Conservation (phyloP, 2,888 invertebrate genomes). For the Drosophila colorata region DNA sequence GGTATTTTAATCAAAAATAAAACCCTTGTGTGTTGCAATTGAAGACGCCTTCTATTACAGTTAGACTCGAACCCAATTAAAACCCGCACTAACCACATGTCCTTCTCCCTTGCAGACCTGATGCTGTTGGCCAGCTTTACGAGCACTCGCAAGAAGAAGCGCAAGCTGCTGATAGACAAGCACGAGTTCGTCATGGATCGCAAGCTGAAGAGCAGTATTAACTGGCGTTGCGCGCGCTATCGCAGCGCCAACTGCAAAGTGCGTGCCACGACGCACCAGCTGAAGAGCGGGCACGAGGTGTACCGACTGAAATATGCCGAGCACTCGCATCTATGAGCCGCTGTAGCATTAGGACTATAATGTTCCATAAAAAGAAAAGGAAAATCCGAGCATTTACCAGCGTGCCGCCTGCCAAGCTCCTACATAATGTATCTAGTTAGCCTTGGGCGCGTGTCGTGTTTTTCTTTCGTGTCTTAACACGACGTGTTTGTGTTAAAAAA, state of each 20-base stretch:
- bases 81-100: slow-evolving; percentile 19
- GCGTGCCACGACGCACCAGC: slow-evolving; percentile 82
- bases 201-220: slow-evolving; percentile 82
- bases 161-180: slow-evolving; percentile 80
- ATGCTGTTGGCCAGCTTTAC: slow-evolving; percentile 73
- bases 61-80: background rate
- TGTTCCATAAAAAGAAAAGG: background rate
- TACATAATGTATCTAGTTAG: no score
- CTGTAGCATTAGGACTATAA: no score
- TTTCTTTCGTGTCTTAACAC: no score
- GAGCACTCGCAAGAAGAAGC: slow-evolving; percentile 82
- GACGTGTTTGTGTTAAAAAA: no score
- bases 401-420: background rate
- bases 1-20: background rate
- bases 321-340: slow-evolving; percentile 71
- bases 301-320: slow-evolving; percentile 75
- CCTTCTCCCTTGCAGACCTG: slow-evolving; percentile 19
- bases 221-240: slow-evolving; percentile 84
- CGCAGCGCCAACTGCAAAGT: slow-evolving; percentile 83
- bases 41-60: background rate
- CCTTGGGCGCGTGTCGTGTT: no score
- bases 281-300: slow-evolving; percentile 76
- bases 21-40: background rate
- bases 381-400: background rate
- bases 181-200: slow-evolving; percentile 84